A percentile compares a stretch with the other conserved stretches of the same genome.
Evolutionary conservation across 2,888 invertebrate genomes (phyloP).

Genomic region (Arrhopalites spinosus): DNA sequence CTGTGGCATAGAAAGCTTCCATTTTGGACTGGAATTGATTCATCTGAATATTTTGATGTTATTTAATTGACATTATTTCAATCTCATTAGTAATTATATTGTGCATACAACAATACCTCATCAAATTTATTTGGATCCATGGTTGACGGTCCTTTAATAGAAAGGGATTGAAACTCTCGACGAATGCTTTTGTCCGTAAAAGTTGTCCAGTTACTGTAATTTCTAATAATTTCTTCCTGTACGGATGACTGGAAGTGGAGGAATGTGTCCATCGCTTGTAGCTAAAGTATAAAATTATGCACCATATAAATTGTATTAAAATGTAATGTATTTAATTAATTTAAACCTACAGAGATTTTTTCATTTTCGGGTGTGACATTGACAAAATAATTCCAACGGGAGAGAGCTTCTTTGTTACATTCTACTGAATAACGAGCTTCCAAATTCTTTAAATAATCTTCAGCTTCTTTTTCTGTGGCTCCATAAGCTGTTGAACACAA

Average conservation of each 20-base stretch:
- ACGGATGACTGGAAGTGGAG: conserved; percentile 28
- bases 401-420: conserved; percentile 32
- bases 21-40: conserved; percentile 57
- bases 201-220: conserved; percentile 20
- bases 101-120: conserved; percentile 26
- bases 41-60: conserved; percentile 39
- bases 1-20: conserved; percentile 58
- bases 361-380: conserved; percentile 52
- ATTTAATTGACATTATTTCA: not conserved
- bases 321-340: conserved; percentile 24
- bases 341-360: conserved; percentile 49
- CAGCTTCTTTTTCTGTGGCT: conserved; percentile 8
- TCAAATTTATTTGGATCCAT: conserved; percentile 44
- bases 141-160: conserved; percentile 51
- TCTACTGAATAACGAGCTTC: conserved; percentile 29
- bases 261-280: conserved; percentile 10
- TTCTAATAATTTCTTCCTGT: conserved; percentile 28
- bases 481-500: not conserved
- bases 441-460: conserved; percentile 1
- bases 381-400: conserved; percentile 51
- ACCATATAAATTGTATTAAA: not conserved
- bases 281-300: not conserved
- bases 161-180: conserved; percentile 50
- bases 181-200: conserved; percentile 35
- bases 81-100: not conserved